These are phyloP conservation scores for Dione vanillae DNA, from an alignment of 2,888 invertebrate genomes.

Conservation along the genomic window DNA sequence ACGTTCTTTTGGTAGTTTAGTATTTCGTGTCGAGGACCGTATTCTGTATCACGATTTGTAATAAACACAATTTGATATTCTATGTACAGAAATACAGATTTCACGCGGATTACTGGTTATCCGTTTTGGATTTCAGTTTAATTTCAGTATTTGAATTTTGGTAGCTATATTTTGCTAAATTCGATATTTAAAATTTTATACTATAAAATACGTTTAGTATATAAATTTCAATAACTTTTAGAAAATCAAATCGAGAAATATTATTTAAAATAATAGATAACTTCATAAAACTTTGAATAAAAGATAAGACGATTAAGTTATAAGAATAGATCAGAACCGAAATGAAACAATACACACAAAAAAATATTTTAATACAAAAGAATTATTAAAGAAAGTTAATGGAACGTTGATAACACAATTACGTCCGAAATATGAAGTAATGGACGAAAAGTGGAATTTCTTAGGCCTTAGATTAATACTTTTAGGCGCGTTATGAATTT, in stretches of 20 bases:
- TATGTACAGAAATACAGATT: not conserved
- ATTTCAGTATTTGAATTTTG: too few species aligned
- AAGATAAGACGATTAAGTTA: constrained; percentile 7
- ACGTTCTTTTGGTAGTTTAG: constrained; percentile 45
- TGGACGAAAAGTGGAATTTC: constrained; percentile 49
- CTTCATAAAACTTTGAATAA: not conserved
- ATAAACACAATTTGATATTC: constrained; percentile 14
- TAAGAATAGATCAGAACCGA: not conserved
- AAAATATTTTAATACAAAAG: constrained; percentile 48
- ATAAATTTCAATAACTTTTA: not conserved
- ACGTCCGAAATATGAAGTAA: constrained; percentile 51
- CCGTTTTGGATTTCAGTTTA: too few species aligned
- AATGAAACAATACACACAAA: constrained; percentile 21
- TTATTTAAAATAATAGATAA: not conserved
- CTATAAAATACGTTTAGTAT: not conserved
- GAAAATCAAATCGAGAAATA: not conserved
- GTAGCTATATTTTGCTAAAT: too few species aligned
- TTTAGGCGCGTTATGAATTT: constrained; percentile 43
- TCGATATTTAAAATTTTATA: not conserved
- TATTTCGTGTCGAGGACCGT: constrained; percentile 33
- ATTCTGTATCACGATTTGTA: constrained; percentile 18
- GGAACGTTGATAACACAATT: constrained; percentile 52
- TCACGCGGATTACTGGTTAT: not conserved
- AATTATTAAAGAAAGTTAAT: constrained; percentile 50
- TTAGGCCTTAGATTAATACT: constrained; percentile 44